Evolutionary conservation across 2,888 invertebrate genomes (phyloP).

Genomic region (Odontomyia ornata): DNA sequence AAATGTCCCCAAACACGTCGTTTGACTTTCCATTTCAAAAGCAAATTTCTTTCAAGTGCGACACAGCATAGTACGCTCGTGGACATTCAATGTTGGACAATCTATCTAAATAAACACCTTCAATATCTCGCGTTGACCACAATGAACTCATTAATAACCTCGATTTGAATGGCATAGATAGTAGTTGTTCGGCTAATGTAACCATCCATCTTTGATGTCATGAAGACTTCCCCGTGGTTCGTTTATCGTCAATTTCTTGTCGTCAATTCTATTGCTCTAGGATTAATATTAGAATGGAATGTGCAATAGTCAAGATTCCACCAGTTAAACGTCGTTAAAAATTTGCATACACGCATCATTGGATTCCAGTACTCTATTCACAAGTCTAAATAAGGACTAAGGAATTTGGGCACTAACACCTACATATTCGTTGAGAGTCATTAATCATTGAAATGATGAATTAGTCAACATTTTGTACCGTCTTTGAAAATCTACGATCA

Average conservation of each 20-base stretch:
- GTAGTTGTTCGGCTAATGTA: background rate
- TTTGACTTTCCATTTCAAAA: background rate
- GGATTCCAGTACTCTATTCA: slow-evolving; percentile 7
- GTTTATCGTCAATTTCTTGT: background rate
- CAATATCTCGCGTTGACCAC: background rate
- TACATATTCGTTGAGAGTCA: background rate
- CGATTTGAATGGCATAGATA: background rate
- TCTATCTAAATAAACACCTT: background rate
- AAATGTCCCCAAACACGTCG: background rate
- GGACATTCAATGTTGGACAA: background rate
- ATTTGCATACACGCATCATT: slow-evolving; percentile 16
- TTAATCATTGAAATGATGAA: too few relatives aligned
- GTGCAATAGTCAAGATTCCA: background rate
- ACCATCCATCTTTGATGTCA: background rate
- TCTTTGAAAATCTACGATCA: too few relatives aligned
- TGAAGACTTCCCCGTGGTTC: background rate
- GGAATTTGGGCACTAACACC: slow-evolving; percentile 10
- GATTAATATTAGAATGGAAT: background rate
- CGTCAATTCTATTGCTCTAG: background rate
- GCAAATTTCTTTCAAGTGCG: background rate
- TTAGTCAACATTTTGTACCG: too few relatives aligned
- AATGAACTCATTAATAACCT: slow-evolving; percentile 3
- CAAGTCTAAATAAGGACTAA: slow-evolving; percentile 6
- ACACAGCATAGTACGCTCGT: background rate
- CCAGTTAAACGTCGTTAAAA: background rate